Evolutionary conservation across 2,888 invertebrate species (phyloP).

Genomic region (Trachelus stipa): DNA sequence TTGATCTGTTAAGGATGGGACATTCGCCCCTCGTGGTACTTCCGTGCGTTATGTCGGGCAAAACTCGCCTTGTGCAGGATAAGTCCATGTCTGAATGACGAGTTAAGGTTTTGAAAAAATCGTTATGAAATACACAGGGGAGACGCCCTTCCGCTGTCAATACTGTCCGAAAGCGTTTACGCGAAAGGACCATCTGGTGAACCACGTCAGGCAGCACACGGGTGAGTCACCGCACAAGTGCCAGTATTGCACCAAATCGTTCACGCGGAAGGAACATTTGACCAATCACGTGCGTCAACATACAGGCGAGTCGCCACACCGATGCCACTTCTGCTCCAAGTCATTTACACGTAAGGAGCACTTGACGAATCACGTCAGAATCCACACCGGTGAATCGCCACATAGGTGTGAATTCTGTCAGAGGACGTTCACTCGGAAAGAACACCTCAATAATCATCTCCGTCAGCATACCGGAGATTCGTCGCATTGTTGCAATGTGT

Average conservation of each 20-base stretch:
- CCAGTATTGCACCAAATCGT: conserved; percentile 82
- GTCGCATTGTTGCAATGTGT: conserved; percentile 79
- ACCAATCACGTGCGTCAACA: conserved; percentile 89
- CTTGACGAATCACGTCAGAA: conserved; percentile 84
- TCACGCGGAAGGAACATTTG: conserved; percentile 84
- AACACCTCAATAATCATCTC: conserved; percentile 78
- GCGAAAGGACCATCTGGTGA: conserved; percentile 84
- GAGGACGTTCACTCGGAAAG: conserved; percentile 79
- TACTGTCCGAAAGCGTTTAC: conserved; percentile 89
- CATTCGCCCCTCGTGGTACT: conserved; percentile 21
- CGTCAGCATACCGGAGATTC: conserved; percentile 80
- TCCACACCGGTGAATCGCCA: conserved; percentile 73
- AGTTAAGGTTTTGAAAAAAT: conserved; percentile 25
- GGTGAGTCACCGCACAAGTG: conserved; percentile 84
- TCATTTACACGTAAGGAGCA: conserved; percentile 89
- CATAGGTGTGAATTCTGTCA: conserved; percentile 79
- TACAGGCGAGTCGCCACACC: conserved; percentile 88
- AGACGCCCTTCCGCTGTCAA: conserved; percentile 83
- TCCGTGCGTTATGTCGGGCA: conserved; percentile 44
- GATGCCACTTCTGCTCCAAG: conserved; percentile 86
- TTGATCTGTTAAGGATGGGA: not conserved
- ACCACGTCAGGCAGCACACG: conserved; percentile 79
- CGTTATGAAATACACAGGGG: conserved; percentile 63
- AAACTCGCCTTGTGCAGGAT: conserved; percentile 52
- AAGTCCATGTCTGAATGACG: conserved; percentile 45